Evolutionary conservation across 1,140 invertebrate genomes (phyloP), one percentile per base, ranked within the genome.

Genomic region (Tribolium madens): DNA sequence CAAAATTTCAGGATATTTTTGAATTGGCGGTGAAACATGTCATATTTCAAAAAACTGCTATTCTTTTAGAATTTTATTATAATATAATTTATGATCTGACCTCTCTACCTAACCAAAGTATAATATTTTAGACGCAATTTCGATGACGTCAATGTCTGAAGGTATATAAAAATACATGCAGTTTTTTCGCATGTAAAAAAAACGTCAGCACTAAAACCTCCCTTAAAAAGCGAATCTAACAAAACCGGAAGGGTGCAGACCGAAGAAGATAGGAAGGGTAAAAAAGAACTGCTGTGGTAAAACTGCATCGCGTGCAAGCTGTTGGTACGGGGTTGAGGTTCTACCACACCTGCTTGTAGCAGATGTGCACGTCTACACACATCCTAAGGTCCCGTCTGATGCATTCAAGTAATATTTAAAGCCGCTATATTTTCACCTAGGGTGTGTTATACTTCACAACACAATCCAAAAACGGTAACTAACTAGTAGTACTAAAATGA

Each of bases 341-440:
- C 70, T n/a, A 50, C 60, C 74, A 76, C 74, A 76, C 60, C 74
- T 76, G 74, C 74, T 76, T 17, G 26, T 17, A 64, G 74, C 74
- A 76, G 74, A 76, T 76, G 74, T 76, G 57, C 60, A 64, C 57
- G 57, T 64, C 26, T 64, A 64, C 21, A 64, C 12, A 21, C 31
- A 64, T 33, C 26, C 57, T 64, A 64, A 31, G 57, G 57, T 64
- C 57, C 26, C 57, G 57, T 64, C 57, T 64, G 36, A 42, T 42
- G 26, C 31, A 64, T 64, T 31, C 57, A 64, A 64, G 12, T 18
- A 21, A 60, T 60, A 60, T 60, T 60, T 60, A 21, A 64, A n/a
- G 10, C 14, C 31, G 26, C 36, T 26, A 21, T 60, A 64, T 64
- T 64, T 64, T 33, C 26, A 42, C 36, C n/a, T 42, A 42, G 36